Percentiles rank a stretch among this genome's conserved stretches.
Evolutionary conservation across 2,797 vertebrate genomes (phyloP).

Genomic region (Tapirus indicus): DNA sequence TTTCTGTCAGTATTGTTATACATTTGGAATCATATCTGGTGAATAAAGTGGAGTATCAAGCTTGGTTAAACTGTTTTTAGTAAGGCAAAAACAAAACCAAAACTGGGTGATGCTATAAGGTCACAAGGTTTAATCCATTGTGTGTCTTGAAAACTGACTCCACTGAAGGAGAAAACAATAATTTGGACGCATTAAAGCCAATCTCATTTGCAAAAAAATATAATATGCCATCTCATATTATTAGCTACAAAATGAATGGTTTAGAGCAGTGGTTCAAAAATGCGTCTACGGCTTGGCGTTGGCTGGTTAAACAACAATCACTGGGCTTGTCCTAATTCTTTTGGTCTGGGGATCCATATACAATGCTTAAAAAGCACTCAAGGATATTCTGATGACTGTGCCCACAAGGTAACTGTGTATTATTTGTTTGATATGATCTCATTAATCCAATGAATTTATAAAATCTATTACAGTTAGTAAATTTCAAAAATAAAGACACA

Average conservation of each 20-base stretch:
- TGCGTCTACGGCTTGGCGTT: background rate
- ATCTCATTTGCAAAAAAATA: background rate
- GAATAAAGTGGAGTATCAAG: background rate
- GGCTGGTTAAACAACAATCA: background rate
- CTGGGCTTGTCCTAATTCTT: background rate
- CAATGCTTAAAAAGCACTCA: background rate
- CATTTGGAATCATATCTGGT: background rate
- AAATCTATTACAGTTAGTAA: background rate
- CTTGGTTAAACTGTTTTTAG: background rate
- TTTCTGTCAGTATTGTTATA: background rate
- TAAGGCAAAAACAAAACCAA: constrained; percentile 37
- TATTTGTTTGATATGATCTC: background rate
- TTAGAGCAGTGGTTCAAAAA: background rate
- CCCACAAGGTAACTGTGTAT: background rate
- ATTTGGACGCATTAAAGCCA: background rate
- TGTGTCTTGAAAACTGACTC: background rate
- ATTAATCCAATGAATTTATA: constrained; percentile 17
- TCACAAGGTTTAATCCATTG: background rate
- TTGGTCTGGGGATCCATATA: background rate
- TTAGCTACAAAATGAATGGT: constrained; percentile 23
- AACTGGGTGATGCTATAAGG: background rate
- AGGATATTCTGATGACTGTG: background rate
- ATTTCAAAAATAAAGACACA: background rate
- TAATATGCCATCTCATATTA: background rate
- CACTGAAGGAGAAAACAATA: background rate